Base-by-base conservation (phyloP, 2,888 invertebrate genomes). In the Heteropelma amictum region DNA sequence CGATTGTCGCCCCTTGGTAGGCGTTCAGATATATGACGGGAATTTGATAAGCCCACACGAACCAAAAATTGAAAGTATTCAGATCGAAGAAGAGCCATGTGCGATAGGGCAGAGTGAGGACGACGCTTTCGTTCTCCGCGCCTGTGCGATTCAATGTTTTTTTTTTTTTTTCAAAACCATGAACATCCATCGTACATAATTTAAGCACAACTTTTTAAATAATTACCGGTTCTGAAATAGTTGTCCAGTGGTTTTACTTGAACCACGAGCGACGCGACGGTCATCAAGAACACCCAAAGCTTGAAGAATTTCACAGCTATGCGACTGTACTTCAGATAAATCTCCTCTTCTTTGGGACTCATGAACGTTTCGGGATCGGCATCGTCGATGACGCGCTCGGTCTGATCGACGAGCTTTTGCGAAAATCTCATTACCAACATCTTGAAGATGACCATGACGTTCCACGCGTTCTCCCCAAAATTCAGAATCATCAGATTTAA, bases 351-450 rank as follows among this genome's bases (percentile, higher is more conserved):
- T 3, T 74, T 58, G 5, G 26, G 19, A 38, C 40, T 63, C 0
- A 42, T 38, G 30, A 54, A 72, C 21, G 56, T 21, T 28, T 69
- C 60, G 33, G 56, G 51, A 3, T 74, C 58, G 42, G 72, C 26
- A 17, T 26, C 30, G 1, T 70, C 38, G 0, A 53, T n/a, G 0
- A 76, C 56, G 7, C 51, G 42, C 6, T 14, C 8, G 35, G 69
- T 72, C 23, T 70, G 60, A 17, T 45, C 38, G 1, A 45, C 54
- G 42, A 77, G 61, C 1, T 51, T 73, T 26, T 12, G 35, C 3
- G 76, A 77, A 23, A 67, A 77, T 63, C 67, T 73, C 40, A 77
- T 35, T 0, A 73, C 63, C 17, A 77, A 14, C 73, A 77, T 61
- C 26, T 77, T 77, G 1, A 63, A 10, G 1, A 77, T 70, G 8